These are phyloP conservation scores for Chrosomus eos DNA, from an alignment of 2,797 vertebrate species.

Conservation along the genomic window DNA sequence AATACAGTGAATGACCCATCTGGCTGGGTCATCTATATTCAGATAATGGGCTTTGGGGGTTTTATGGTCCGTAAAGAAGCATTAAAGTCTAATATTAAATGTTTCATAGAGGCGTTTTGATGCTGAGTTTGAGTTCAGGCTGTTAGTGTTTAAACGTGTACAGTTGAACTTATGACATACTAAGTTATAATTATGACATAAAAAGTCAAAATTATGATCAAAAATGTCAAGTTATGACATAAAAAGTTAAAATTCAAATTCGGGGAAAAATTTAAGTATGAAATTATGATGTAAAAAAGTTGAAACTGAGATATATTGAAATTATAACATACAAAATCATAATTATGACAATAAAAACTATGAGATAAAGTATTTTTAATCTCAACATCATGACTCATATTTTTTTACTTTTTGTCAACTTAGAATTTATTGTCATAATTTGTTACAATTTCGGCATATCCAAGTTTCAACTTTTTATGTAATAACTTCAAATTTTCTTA, in stretches of 20 bases:
- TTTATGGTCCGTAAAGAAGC: background rate
- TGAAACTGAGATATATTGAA: background rate
- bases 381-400: no score
- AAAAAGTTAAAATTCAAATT: background rate
- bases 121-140: background rate
- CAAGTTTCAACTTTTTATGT: no score
- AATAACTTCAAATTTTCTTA: no score
- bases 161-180: background rate
- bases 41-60: background rate
- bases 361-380: no score
- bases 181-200: background rate
- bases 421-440: no score
- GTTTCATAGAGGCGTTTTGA: background rate
- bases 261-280: no score
- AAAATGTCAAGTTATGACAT: no score
- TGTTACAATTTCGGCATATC: no score
- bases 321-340: background rate
- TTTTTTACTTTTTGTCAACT: no score
- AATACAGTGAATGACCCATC: background rate
- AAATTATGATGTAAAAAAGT: background rate
- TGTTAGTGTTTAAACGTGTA: background rate
- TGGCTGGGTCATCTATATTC: background rate
- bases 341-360: background rate
- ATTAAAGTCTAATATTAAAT: background rate
- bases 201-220: background rate